Evolutionary conservation across 2,113 vertebrate species (phyloP).

Genomic region (Dicaeum eximium): DNA sequence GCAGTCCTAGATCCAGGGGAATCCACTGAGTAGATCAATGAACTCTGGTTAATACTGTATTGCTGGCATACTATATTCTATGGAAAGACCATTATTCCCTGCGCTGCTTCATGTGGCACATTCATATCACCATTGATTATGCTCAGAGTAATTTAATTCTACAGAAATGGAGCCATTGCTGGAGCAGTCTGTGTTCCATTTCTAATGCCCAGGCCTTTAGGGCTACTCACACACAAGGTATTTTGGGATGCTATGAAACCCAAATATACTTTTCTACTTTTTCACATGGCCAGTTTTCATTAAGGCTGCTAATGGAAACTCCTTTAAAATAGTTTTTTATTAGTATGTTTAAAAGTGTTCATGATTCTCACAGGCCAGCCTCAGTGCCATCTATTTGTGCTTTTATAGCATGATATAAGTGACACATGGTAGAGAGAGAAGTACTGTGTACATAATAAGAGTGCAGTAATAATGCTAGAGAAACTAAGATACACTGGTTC

Average conservation of each 20-base stretch:
- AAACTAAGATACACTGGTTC: neutral
- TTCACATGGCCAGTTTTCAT: neutral
- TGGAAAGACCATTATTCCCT: neutral
- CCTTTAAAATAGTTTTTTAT: neutral
- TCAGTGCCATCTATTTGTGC: neutral
- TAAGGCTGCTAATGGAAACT: neutral
- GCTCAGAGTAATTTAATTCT: neutral
- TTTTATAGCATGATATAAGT: neutral
- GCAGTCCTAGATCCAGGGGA: neutral
- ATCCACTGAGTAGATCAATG: neutral
- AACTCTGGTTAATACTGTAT: neutral
- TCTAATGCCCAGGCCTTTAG: neutral
- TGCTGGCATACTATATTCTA: neutral
- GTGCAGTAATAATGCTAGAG: neutral
- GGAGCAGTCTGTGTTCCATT: neutral
- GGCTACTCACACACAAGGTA: neutral
- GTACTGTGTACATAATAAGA: neutral
- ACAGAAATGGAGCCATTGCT: neutral
- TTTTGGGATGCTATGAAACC: neutral
- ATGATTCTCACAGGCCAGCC: neutral
- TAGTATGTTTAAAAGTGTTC: neutral
- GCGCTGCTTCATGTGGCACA: neutral
- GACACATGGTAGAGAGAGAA: neutral
- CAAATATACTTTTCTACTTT: neutral
- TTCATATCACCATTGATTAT: neutral